Evolutionary conservation across 1,140 invertebrate species (phyloP).

Genomic region (Zaprionus vittiger): DNA sequence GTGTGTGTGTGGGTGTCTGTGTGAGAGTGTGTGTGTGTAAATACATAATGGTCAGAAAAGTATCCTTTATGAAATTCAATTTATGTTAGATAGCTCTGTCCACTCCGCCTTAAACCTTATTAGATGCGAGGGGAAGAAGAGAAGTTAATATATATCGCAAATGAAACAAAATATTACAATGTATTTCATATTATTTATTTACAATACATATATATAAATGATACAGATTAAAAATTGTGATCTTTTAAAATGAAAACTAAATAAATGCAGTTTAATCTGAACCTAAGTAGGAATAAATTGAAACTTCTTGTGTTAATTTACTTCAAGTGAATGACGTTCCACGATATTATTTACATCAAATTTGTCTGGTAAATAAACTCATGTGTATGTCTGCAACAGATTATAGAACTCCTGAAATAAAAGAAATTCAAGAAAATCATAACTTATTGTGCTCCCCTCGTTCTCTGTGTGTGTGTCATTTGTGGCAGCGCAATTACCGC

Average conservation of each 20-base stretch:
- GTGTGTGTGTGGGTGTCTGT: background rate
- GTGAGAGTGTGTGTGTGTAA: slow-evolving; percentile 35
- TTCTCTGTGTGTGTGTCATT: slow-evolving; percentile 11
- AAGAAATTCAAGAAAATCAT: background rate
- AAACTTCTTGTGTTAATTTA: background rate
- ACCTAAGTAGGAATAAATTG: background rate
- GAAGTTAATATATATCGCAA: background rate
- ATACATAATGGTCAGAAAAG: slow-evolving; percentile 56
- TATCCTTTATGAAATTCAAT: slow-evolving; percentile 67
- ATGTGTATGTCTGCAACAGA: too few species aligned
- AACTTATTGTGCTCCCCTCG: background rate
- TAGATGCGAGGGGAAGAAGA: slow-evolving; percentile 18
- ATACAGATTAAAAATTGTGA: background rate
- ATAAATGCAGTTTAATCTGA: too few species aligned
- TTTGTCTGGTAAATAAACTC: too few species aligned
- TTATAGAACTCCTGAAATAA: too few species aligned
- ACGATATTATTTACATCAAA: background rate
- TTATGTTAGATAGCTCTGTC: slow-evolving; percentile 48
- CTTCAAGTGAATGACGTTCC: background rate
- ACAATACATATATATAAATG: background rate
- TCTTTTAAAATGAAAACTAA: background rate
- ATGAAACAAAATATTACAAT: background rate
- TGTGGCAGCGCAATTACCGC: slow-evolving; percentile 28
- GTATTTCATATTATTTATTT: background rate
- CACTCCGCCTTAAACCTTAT: slow-evolving; percentile 14